Evolutionary conservation across 2,797 vertebrate genomes (phyloP), one percentile per base, ranked within the genome.

Genomic region (Euphonia xanthogaster): DNA sequence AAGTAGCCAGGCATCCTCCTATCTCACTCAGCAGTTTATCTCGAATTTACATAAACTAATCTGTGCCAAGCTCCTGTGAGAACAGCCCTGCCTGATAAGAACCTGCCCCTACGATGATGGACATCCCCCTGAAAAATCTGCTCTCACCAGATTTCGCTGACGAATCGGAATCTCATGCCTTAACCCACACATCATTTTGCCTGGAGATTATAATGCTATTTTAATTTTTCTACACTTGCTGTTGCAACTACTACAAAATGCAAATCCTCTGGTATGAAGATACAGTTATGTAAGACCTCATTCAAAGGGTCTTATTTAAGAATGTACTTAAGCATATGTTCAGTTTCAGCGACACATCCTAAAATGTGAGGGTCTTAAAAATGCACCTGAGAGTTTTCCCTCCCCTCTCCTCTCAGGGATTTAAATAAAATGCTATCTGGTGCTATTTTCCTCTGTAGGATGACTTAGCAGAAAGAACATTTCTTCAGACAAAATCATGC

Each of bases 401-500:
- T 80, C 40, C 22, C 39, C 22, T 67, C 67, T 51, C 39, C 22
- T 67, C 67, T 51, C 53, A 65, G 53, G 57, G 67, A 61, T 82
- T 92, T 62, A 47, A 55, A 51, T 82, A 71, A 88, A 79, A 67
- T 14, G 50, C 9, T 76, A 20, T 72, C 61, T 71, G 67, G 83
- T 33, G 67, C 47, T 93, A 37, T 80, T 92, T 91, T 91, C 58
- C 37, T 88, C 28, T 73, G 44, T 81, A 86, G 85, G 79, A 95
- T 95, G 94, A 97, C 94, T 96, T 94, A 92, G 93, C 90, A 94
- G 82, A 94, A 90, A 91, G 40, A 88, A 39, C 45, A 33, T 39
- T 76, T 91, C 79, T 94, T 61, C 87, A 94, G 70, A 75, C 48
- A 95, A 91, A 90, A 95, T 78, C 48, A 13, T 0, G 3, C 33